A percentile compares a stretch with the other conserved stretches of the same genome.
phyloP scores from a whole-genome alignment of 2,888 invertebrate species.

The Pinctada fucata region DNA sequence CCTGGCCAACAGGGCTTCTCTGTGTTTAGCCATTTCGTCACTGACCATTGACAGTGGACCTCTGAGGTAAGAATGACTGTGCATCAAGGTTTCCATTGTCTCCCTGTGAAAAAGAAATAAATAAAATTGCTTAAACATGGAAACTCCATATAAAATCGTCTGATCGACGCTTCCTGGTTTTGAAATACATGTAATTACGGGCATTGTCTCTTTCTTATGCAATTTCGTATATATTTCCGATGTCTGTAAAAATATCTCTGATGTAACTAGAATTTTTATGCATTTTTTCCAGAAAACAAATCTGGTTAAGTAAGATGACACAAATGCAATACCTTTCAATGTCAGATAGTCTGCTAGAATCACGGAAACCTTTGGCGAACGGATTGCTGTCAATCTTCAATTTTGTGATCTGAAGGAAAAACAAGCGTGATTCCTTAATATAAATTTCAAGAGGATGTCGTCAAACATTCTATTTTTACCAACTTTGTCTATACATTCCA shows the following conservation, averaged over 20 bases:
- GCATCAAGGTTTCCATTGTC: slow-evolving; percentile 52
- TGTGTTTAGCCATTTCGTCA: slow-evolving; percentile 46
- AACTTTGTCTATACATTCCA: too few relatives aligned
- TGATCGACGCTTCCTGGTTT: too few relatives aligned
- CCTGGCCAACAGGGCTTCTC: slow-evolving; percentile 28
- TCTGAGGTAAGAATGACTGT: slow-evolving; percentile 43
- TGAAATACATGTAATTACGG: too few relatives aligned
- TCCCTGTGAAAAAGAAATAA: slow-evolving; percentile 43
- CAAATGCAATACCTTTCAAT: slow-evolving; percentile 69
- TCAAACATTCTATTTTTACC: too few relatives aligned
- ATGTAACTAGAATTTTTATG: too few relatives aligned
- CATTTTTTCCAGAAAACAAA: too few relatives aligned
- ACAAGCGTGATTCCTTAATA: not conserved
- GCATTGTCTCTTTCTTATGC: too few relatives aligned
- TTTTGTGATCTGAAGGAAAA: slow-evolving; percentile 88
- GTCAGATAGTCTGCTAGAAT: slow-evolving; percentile 89
- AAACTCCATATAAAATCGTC: not conserved
- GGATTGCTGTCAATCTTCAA: slow-evolving; percentile 99
- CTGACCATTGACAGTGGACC: slow-evolving; percentile 49
- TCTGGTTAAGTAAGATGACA: too few relatives aligned
- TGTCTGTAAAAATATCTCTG: too few relatives aligned
- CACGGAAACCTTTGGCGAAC: slow-evolving; percentile 98
- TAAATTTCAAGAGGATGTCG: not conserved
- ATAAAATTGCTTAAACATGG: not conserved
- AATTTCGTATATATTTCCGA: too few relatives aligned